Base-by-base conservation (phyloP, 2,888 invertebrate species). In the Dynastes grantii region DNA sequence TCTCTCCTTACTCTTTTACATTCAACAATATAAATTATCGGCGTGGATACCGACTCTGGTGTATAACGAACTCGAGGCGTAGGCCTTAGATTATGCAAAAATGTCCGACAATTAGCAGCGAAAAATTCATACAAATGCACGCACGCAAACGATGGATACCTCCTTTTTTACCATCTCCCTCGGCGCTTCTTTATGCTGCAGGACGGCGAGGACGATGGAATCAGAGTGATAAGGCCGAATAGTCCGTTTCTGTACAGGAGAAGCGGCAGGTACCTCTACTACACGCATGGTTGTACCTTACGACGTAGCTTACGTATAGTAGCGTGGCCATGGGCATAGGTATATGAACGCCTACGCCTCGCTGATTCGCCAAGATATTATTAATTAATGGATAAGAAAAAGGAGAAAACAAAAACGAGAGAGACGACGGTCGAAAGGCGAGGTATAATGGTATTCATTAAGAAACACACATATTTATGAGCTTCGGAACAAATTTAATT, bases 291-390 rank as follows among this genome's bases (percentile, higher is more conserved):
- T 55, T 22, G n/a, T 55, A 55, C 32, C 32, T 37, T 37, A 5
- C 32, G 32, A 2, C 55, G 55, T 53, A n/a, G 53, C 53, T 53
- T n/a, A n/a, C 53, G 53, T 53, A 37, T 11, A 45, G 9, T 11
- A 45, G 11, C 11, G 45, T 45, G 45, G 45, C 32, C 45, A 45
- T 45, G 45, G 45, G 45, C 45, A 45, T 45, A 11, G 8, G 45
- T 73, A 73, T 40, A 58, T 29, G 32, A 37, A 40, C 73, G 73
- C 73, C 73, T 40, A 73, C 73, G 58, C 73, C 16, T 40, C 73
- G 73, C 58, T 58, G 73, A 73, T 73, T 73, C 73, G 58, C 73
- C 67, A 29, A 68, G 73, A 73, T 73, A 73, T 73, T 73, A 73
- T 73, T 73, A 73, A 73, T 73, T 73, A 73, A 73, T 73, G 73